These are phyloP conservation scores for Anableps anableps DNA, from an alignment of 2,797 vertebrate genomes.

Conservation along the genomic window DNA sequence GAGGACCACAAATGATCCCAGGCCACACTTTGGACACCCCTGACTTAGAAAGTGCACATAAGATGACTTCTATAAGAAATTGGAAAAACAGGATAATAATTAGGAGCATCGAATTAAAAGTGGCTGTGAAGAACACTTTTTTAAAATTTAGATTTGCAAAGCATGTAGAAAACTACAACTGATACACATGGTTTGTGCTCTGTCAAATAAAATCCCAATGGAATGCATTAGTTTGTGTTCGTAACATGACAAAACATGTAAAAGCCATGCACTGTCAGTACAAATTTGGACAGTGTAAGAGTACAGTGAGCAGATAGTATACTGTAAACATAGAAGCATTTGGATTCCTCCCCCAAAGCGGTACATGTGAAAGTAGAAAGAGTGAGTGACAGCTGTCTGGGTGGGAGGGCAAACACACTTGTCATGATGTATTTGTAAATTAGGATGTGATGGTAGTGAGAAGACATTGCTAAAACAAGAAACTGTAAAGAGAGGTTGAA, in stretches of 20 bases:
- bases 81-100: not conserved
- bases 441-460: constrained; percentile 16
- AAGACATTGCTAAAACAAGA: constrained; percentile 10
- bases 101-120: not conserved
- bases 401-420: constrained; percentile 29
- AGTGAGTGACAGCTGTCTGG: constrained; percentile 50
- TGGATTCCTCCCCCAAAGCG: constrained; percentile 29
- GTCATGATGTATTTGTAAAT: constrained; percentile 37
- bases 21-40: no score
- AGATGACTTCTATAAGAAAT: not conserved
- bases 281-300: not conserved
- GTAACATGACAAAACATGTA: not conserved
- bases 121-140: not conserved
- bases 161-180: not conserved
- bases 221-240: not conserved
- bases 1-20: no score
- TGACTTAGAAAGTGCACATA: no score
- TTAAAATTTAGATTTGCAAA: not conserved
- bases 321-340: constrained; percentile 28
- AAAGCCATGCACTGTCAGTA: not conserved
- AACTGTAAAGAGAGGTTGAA: constrained; percentile 12
- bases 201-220: not conserved
- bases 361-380: not conserved
- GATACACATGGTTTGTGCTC: not conserved
- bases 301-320: constrained; percentile 10